Conservation (phyloP, 1,140 invertebrate genomes). For the Drosophila teissieri region DNA sequence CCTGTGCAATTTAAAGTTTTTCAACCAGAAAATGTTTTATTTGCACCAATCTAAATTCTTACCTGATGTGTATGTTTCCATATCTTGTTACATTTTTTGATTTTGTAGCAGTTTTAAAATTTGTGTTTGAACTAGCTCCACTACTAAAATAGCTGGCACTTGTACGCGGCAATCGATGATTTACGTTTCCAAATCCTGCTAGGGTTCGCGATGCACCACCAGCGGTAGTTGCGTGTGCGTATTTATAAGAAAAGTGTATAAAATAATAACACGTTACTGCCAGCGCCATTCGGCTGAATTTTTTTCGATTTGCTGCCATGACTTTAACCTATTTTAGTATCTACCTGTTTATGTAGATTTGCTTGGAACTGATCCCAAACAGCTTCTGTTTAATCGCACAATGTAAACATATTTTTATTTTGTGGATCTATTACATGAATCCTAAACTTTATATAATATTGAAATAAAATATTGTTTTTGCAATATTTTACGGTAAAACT, state of each 20-base stretch:
- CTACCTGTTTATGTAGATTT: not conserved
- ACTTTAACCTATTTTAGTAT: constrained; percentile 13
- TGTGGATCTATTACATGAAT: not conserved
- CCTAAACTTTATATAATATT: not conserved
- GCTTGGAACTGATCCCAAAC: not conserved
- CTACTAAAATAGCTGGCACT: constrained; percentile 66
- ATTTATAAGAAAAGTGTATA: constrained; percentile 12
- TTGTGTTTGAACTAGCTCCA: constrained; percentile 86
- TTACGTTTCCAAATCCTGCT: constrained; percentile 52
- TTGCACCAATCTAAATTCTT: constrained; percentile 82
- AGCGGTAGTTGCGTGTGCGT: constrained; percentile 22
- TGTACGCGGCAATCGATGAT: constrained; percentile 65
- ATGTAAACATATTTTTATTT: not conserved
- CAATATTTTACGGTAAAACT: not conserved
- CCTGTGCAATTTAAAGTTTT: too few species aligned
- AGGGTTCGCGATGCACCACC: constrained; percentile 26
- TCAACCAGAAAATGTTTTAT: too few species aligned
- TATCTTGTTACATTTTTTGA: constrained; percentile 61
- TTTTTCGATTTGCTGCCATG: constrained; percentile 42
- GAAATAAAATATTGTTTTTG: not conserved
- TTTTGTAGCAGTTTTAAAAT: constrained; percentile 59
- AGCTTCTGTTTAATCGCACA: not conserved
- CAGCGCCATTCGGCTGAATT: constrained; percentile 14
- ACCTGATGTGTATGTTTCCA: constrained; percentile 87
- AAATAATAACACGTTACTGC: constrained; percentile 33